Evolutionary conservation across 2,113 vertebrate species (phyloP).

Genomic region (Cephalopholis sonnerati): DNA sequence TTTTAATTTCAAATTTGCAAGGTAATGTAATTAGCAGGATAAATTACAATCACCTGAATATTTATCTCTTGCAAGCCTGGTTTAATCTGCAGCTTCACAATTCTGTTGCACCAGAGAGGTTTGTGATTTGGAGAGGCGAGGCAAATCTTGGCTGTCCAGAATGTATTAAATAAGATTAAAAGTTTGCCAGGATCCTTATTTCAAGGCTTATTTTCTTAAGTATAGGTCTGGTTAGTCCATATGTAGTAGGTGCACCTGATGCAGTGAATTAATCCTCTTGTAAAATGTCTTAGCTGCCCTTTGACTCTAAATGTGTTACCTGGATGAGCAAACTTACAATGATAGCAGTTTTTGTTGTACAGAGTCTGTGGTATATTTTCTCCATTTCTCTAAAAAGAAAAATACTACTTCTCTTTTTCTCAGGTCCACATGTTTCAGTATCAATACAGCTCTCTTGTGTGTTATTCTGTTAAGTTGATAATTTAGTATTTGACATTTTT

Average conservation of each 20-base stretch:
- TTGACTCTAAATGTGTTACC: neutral
- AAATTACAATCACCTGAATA: constrained; percentile 33
- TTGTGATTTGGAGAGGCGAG: neutral
- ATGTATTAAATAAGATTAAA: no score
- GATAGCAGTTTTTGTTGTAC: neutral
- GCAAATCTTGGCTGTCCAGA: neutral
- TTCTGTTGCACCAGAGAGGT: neutral
- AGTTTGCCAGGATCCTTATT: neutral
- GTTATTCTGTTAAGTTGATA: neutral
- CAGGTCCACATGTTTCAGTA: neutral
- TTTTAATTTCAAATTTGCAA: constrained; percentile 50
- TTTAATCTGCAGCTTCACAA: neutral
- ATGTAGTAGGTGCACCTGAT: neutral
- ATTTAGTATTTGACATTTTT: neutral
- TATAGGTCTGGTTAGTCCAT: neutral
- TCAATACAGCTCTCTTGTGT: neutral
- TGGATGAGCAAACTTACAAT: neutral
- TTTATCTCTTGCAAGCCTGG: constrained; percentile 2
- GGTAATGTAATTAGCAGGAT: constrained; percentile 32
- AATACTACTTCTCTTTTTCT: neutral
- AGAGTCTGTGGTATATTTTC: neutral
- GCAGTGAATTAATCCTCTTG: neutral
- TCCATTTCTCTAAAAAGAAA: neutral
- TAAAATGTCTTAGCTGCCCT: neutral
- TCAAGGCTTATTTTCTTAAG: neutral